These are phyloP conservation scores for Burhinus oedicnemus DNA, from an alignment of 2,113 vertebrate species.

Conservation along the genomic window DNA sequence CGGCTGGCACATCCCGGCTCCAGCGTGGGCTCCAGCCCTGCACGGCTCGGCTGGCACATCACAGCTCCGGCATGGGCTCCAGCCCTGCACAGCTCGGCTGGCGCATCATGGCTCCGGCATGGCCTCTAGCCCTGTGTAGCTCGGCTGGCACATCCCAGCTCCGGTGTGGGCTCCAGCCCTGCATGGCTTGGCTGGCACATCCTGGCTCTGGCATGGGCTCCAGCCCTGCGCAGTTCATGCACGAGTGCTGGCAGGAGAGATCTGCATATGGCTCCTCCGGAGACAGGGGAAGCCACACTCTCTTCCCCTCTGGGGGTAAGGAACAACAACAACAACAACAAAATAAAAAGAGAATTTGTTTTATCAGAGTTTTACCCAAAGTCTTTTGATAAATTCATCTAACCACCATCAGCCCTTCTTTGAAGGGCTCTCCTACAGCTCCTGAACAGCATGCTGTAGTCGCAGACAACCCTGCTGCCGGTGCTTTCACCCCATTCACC, in stretches of 20 bases:
- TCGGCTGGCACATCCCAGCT: too few species aligned
- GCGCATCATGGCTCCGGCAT: too few species aligned
- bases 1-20: background rate
- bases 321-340: too few species aligned
- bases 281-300: background rate
- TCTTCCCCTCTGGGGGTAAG: rapidly evolving
- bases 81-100: too few species aligned
- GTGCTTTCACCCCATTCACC: background rate
- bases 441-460: background rate
- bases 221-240: too few species aligned
- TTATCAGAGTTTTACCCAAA: background rate
- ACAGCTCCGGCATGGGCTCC: too few species aligned
- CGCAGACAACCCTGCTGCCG: background rate
- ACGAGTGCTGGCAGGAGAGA: background rate
- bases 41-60: background rate
- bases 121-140: too few species aligned
- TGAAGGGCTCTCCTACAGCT: background rate
- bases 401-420: background rate
- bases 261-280: background rate
- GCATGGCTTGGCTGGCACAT: too few species aligned
- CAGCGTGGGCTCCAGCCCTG: background rate
- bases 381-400: background rate
- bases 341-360: background rate
- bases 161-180: too few species aligned
- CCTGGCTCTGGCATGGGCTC: too few species aligned